Evolutionary conservation across 2,113 vertebrate genomes (phyloP), one percentile per base, ranked within the genome.

Genomic region (Hiodon tergisus): DNA sequence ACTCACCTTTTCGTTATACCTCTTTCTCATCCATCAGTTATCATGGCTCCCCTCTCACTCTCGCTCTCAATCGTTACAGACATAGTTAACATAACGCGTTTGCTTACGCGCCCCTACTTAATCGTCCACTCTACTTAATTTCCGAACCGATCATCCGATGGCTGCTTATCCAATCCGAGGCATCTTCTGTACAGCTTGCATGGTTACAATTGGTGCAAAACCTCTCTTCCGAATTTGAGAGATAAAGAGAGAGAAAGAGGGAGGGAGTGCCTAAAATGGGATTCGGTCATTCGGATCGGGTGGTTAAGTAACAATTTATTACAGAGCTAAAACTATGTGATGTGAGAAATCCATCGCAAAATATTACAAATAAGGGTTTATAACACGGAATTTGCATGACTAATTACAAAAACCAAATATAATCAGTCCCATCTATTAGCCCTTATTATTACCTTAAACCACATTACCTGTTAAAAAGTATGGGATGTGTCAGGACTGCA

Each of bases 71-170:
- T 80, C 83, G 67, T 31, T 1, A 31, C 31, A 31, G 31, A 31
- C 31, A 31, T 31, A 31, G 31, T 31, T 31, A 31, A 31, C 31
- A 31, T 31, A 31, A 31, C 31, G 31, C 31, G 31, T 31, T 31
- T 31, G 31, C 31, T 31, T 31, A 31, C 31, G 31, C 31, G 31
- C 31, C 31, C 31, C 31, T 83, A 70, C 77, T 69, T 77, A 66
- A 81, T 86, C 75, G 71, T 73, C 76, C 82, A 73, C 67, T 74
- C 31, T 7, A 48, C 63, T 53, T 75, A 76, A 85, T 85, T 80
- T 87, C 85, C 77, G 71, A 79, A 76, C 80, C 48, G 85, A 90
- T 89, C 88, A 83, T 91, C 88, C 89, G 89, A 91, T 81, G 13
- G 60, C 75, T 67, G 82, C 62, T 85, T 84, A 75, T 74, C 78